A percentile compares a stretch with the other conserved stretches of the same genome.
phyloP scores from a whole-genome alignment of 2,797 vertebrate species.

The Lithobates pipiens region DNA sequence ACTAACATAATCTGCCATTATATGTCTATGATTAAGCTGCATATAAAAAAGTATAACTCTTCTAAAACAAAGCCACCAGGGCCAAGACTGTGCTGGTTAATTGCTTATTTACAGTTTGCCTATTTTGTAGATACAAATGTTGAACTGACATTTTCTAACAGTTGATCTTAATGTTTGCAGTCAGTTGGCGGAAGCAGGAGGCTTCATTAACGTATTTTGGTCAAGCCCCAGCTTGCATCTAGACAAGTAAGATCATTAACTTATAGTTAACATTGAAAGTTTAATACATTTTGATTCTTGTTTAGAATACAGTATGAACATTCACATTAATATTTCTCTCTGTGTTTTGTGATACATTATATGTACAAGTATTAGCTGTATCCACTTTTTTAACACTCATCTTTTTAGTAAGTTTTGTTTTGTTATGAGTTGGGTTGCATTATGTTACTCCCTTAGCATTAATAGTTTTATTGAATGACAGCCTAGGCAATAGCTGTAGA shows the following conservation, averaged over 20 bases:
- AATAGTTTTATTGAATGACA: background rate
- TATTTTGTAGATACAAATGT: background rate
- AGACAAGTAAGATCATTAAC: conserved; percentile 1
- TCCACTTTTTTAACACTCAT: background rate
- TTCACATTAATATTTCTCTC: background rate
- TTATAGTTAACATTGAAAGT: background rate
- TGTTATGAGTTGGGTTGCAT: background rate
- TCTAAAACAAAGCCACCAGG: background rate
- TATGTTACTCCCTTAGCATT: background rate
- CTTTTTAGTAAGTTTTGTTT: background rate
- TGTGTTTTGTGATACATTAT: background rate
- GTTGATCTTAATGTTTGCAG: background rate
- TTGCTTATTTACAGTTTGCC: background rate
- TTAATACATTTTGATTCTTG: background rate
- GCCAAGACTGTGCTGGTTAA: background rate
- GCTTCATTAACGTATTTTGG: background rate
- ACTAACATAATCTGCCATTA: background rate
- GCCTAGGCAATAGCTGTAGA: background rate
- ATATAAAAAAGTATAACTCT: background rate
- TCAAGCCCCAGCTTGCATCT: background rate
- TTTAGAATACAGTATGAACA: background rate
- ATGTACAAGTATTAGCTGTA: background rate
- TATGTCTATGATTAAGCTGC: background rate
- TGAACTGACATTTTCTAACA: background rate
- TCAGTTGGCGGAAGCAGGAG: background rate